Evolutionary conservation across 2,113 vertebrate species (phyloP), one percentile per base, ranked within the genome.

Genomic region (Capricornis sumatraensis): DNA sequence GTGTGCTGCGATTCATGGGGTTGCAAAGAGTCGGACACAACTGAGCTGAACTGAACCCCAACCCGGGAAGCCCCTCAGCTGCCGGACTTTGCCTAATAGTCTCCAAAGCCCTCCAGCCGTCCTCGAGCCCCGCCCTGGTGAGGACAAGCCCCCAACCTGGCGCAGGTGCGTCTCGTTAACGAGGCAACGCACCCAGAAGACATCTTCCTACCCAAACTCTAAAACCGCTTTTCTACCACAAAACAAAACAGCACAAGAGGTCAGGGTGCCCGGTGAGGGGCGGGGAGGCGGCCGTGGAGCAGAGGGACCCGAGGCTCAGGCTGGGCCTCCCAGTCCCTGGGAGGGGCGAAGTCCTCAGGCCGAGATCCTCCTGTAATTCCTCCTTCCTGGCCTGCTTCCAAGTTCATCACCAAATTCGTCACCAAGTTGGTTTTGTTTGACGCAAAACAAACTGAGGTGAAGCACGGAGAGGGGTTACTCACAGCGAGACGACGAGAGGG

Each of bases 221-320:
- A 30, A 50, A 50, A 81, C 45, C 8, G 1, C 45, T 81, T 50
- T 50, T 50, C 45, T 50, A 2, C 28, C 45, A 50, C 45, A 33
- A 50, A 50, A 33, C 8, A 9, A 81, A 81, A 33, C 78, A 12
- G 1, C 28, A 33, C 78, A 19, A 8, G 43, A 79, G 2, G 28
- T 33, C 28, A 28, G 76, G 76, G 76, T 30, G 43, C 76, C 43
- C 13, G 4, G 15, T 33, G 16, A 10, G 45, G 76, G 45, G 27
- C 15, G 2, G 5, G 2, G 76, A 16, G 76, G 43, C 13, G 0
- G 45, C 27, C 45, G 1, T 6, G 15, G 45, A 6, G 78, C 16
- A 30, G 45, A 50, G 16, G 45, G 78, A 30, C 78, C 78, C 5
- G 8, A 33, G 28, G 78, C 78, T 81, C 78, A 81, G 78, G 76